phyloP scores from a whole-genome alignment of 2,888 invertebrate genomes.

The Rotaria sp. region DNA sequence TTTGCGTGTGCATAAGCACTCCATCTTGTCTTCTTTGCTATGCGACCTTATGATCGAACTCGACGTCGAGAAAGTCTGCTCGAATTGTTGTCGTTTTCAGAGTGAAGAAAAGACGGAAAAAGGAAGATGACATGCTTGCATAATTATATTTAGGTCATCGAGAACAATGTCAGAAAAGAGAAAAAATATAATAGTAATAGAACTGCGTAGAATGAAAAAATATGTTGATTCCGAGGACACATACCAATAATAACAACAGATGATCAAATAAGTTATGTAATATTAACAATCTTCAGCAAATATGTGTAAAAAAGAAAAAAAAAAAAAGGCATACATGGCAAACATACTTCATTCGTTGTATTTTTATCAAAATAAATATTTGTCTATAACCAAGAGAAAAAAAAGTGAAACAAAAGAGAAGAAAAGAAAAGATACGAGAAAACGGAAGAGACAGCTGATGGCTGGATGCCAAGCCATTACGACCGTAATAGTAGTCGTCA shows the following conservation, averaged over 20 bases:
- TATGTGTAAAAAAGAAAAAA: not conserved
- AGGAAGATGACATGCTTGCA: not conserved
- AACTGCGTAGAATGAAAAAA: not conserved
- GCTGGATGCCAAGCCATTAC: not conserved
- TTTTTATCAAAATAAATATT: conserved; percentile 15
- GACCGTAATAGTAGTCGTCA: not conserved
- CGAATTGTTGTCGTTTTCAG: not conserved
- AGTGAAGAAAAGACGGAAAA: not conserved
- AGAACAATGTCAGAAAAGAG: not conserved
- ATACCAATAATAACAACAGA: not conserved
- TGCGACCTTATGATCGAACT: conserved; percentile 10
- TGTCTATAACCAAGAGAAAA: not conserved
- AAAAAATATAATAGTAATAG: not conserved
- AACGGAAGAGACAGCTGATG: not conserved
- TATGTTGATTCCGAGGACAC: not conserved
- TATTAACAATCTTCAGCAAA: not conserved
- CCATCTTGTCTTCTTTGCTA: not conserved
- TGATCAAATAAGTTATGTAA: conserved; percentile 5
- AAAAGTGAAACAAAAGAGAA: not conserved
- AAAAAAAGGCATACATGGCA: not conserved
- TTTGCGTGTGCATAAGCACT: not conserved
- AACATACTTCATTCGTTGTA: not conserved
- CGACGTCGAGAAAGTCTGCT: not conserved
- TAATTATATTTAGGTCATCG: not conserved
- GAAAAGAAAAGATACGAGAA: not conserved